Percentiles rank a stretch among this genome's conserved stretches.
Evolutionary conservation across 2,113 vertebrate species (phyloP).

Genomic region (Megaceryle torquata): DNA sequence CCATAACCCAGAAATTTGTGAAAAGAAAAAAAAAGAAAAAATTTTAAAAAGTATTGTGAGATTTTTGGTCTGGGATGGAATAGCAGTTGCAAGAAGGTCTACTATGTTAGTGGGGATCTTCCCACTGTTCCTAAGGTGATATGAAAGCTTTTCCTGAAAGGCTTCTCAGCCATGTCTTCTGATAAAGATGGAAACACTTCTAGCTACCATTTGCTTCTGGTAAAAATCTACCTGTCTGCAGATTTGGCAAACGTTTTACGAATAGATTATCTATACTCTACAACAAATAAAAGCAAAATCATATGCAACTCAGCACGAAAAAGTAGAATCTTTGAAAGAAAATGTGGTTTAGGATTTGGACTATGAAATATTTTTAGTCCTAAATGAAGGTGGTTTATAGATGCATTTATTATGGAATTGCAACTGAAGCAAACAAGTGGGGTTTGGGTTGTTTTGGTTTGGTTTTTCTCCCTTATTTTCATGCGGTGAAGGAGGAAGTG

Average conservation of each 20-base stretch:
- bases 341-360: background rate
- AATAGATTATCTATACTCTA: accelerated
- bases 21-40: background rate
- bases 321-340: background rate
- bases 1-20: too few species aligned
- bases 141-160: background rate
- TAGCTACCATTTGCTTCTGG: accelerated
- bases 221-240: background rate
- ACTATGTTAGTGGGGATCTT: background rate
- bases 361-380: background rate
- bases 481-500: accelerated
- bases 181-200: background rate
- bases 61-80: background rate
- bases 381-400: background rate
- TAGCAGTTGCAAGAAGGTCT: background rate
- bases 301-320: accelerated
- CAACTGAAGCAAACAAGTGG: background rate
- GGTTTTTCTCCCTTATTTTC: background rate
- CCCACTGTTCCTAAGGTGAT: background rate
- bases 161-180: background rate
- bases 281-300: background rate
- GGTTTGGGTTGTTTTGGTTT: background rate
- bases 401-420: background rate
- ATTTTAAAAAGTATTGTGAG: background rate
- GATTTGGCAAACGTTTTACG: background rate